phyloP scores from a whole-genome alignment of 1,140 invertebrate genomes.

The Neotoxoptera formosana region DNA sequence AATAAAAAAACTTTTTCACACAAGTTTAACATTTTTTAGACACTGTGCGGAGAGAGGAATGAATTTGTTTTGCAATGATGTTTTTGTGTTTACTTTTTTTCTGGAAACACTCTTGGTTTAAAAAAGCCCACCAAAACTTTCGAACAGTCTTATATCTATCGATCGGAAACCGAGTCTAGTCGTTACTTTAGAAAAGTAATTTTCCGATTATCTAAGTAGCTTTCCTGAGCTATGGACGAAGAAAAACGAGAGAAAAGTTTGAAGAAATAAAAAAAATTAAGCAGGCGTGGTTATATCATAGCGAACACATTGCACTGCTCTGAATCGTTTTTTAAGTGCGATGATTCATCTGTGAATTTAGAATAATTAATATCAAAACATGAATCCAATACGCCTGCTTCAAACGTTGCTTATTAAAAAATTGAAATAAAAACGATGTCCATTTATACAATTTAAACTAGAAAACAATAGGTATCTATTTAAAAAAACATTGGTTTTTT shows the following conservation, averaged over 20 bases:
- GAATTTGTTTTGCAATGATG: not conserved
- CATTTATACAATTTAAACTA: not conserved
- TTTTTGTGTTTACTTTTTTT: not conserved
- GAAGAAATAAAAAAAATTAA: not conserved
- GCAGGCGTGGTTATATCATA: not conserved
- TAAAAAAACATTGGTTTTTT: too few species aligned
- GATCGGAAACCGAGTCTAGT: not conserved
- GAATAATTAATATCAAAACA: not conserved
- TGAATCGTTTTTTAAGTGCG: not conserved
- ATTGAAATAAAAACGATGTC: too few species aligned
- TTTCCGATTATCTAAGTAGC: constrained; percentile 1
- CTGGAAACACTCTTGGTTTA: not conserved
- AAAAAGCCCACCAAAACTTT: not conserved
- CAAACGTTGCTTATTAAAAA: too few species aligned
- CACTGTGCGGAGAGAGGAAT: not conserved
- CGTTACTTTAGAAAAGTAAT: not conserved
- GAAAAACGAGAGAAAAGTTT: not conserved
- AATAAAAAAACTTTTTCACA: not conserved
- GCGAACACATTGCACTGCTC: not conserved
- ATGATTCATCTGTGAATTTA: not conserved
- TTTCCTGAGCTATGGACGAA: not conserved
- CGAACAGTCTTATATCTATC: not conserved
- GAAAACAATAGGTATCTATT: not conserved
- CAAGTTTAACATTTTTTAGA: not conserved
- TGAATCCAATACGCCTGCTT: not conserved